Conservation (phyloP, 2,888 invertebrate species). For the Papilio elwesi region DNA sequence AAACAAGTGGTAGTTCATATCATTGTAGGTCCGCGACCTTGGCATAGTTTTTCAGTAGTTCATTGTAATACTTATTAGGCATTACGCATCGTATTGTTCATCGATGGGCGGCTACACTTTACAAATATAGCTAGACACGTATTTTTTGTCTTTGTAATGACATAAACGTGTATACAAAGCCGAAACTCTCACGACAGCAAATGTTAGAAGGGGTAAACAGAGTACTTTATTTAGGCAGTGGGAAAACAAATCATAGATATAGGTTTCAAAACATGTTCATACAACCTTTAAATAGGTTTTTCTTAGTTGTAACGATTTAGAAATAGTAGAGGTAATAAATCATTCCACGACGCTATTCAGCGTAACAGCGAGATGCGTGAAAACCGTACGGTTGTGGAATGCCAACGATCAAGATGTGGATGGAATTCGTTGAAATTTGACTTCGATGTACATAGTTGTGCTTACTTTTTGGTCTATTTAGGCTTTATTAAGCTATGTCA, state of each 20-base stretch:
- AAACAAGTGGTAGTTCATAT: background rate
- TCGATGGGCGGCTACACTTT: background rate
- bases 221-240: too few relatives aligned
- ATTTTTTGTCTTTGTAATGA: background rate
- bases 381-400: slow-evolving; percentile 1
- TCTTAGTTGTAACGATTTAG: background rate
- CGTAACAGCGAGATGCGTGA: background rate
- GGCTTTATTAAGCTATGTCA: background rate
- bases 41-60: slow-evolving; percentile 31
- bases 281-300: background rate
- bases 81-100: background rate
- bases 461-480: too few relatives aligned
- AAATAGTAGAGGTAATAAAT: background rate
- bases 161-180: too few relatives aligned
- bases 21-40: slow-evolving; percentile 18
- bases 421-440: background rate
- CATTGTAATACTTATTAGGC: slow-evolving; percentile 23
- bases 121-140: background rate
- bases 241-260: too few relatives aligned
- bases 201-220: too few relatives aligned
- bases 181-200: too few relatives aligned
- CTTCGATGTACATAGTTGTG: background rate
- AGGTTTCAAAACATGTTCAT: too few relatives aligned
- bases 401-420: background rate
- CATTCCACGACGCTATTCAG: background rate